Evolutionary conservation across 2,797 vertebrate genomes (phyloP).

Genomic region (Girardinus metallicus): DNA sequence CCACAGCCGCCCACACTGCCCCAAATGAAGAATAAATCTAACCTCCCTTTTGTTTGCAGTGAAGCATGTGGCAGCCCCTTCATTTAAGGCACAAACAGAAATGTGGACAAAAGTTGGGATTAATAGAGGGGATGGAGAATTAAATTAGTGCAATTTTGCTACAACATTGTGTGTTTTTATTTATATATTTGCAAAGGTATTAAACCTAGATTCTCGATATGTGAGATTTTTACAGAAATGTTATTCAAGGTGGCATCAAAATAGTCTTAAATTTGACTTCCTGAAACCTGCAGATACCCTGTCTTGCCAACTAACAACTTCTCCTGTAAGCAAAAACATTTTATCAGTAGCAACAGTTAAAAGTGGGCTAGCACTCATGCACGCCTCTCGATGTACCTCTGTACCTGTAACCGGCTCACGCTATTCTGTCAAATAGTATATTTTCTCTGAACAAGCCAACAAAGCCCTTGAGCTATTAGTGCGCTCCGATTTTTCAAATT

Average conservation of each 20-base stretch:
- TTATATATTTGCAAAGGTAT: background rate
- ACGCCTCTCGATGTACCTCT: background rate
- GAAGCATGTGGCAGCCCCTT: slow-evolving; percentile 74
- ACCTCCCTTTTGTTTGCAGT: slow-evolving; percentile 73
- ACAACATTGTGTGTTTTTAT: slow-evolving; percentile 25
- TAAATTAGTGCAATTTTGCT: slow-evolving; percentile 75
- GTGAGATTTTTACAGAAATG: too few relatives aligned
- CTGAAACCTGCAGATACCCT: too few relatives aligned
- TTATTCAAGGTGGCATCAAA: too few relatives aligned
- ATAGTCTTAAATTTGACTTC: too few relatives aligned
- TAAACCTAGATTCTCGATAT: background rate
- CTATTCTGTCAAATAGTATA: background rate
- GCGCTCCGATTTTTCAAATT: slow-evolving; percentile 57
- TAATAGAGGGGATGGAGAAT: slow-evolving; percentile 79
- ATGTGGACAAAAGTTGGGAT: slow-evolving; percentile 74
- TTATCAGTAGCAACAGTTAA: background rate
- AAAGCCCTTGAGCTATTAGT: slow-evolving; percentile 59
- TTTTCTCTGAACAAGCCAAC: slow-evolving; percentile 43
- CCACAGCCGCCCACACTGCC: slow-evolving; percentile 56
- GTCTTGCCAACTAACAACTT: background rate
- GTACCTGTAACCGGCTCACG: background rate
- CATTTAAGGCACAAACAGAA: slow-evolving; percentile 70
- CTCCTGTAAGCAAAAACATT: background rate
- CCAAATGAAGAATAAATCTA: slow-evolving; percentile 78
- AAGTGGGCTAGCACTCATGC: background rate